Percentiles rank a stretch among this genome's conserved stretches.
Evolutionary conservation across 2,113 vertebrate genomes (phyloP).

Genomic region (Leucosticte australis): DNA sequence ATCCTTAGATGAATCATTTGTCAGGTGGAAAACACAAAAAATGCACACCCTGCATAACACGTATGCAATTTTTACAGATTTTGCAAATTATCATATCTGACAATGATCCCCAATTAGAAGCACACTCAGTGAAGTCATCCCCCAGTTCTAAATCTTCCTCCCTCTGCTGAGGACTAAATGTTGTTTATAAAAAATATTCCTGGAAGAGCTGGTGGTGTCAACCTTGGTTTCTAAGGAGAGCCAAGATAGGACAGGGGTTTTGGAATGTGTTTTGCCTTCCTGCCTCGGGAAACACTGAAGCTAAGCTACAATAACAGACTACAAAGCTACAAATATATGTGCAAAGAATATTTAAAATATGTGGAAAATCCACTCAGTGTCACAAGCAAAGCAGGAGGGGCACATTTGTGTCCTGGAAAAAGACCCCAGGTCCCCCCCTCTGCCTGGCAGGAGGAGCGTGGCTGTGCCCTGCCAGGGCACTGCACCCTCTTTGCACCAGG

Average conservation of each 20-base stretch:
- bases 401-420: accelerated
- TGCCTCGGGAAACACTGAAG: not conserved
- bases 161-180: not conserved
- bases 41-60: not conserved
- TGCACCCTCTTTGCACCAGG: not conserved
- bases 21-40: not conserved
- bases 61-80: not conserved
- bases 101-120: not conserved
- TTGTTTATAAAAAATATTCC: not conserved
- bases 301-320: not conserved
- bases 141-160: not conserved
- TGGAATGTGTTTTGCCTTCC: not conserved
- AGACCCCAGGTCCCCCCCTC: too few species aligned
- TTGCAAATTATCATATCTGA: not conserved
- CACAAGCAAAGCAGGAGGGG: not conserved
- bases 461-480: not conserved
- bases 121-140: accelerated
- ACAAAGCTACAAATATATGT: not conserved
- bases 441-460: accelerated
- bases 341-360: not conserved
- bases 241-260: not conserved
- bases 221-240: not conserved
- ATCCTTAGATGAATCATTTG: not conserved
- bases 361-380: accelerated
- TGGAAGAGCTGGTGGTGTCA: not conserved